Evolutionary conservation across 2,797 vertebrate genomes (phyloP), one percentile per base, ranked within the genome.

Genomic region (Bovichtus variegatus): DNA sequence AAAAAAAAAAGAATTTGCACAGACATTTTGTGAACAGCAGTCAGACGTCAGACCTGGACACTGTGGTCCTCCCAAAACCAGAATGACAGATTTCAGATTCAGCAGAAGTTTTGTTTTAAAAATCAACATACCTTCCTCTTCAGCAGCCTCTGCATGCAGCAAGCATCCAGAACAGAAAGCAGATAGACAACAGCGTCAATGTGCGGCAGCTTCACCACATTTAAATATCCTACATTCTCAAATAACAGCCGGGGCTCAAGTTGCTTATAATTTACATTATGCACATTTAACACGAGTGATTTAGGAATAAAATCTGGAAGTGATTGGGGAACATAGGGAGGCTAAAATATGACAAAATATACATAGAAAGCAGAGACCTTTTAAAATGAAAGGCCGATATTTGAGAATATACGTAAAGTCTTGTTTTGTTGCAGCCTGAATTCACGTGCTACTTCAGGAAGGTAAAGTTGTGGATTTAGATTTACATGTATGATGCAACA

Each of bases 101-200:
- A 19, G 78, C 65, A 87, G 47, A 73, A 71, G 47, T 82, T 55
- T 77, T 63, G 15, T 13, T 31, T 36, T 13, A 3, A 44, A 73
- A 78, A 84, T 89, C 81, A 89, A 95, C 94, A 86, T 95, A 95
- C 93, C 94, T 95, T 95, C 93, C 92, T 96, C 94, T 91, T 94
- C 92, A 91, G 88, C 71, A 86, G 90, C 90, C 72, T 95, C 93
- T 94, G 94, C 94, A 95, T 96, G 95, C 93, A 95, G 93, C 92
- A 94, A 95, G 93, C 93, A 90, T 90, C 78, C 65, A 40, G 90
- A 92, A 92, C 89, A 82, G 90, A 87, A 81, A 93, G 93, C 92
- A 94, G 82, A 92, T 46, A 89, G 70, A 93, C 80, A 87, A 72
- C 34, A 91, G 81, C 38, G 62, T 19, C 5, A 46, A 23, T n/a